Conservation (phyloP, 1,140 invertebrate genomes). For the Bombyx mori region ASM3026992v2 NC_085129.1:11518001-11518500, state of each 20-base stretch:
- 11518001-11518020: too few species aligned
- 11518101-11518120: slow-evolving; percentile 8
- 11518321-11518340: slow-evolving; percentile 39
- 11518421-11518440: slow-evolving; percentile 52
- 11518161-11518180: slow-evolving; percentile 51
- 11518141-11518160: slow-evolving; percentile 36
- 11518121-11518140: slow-evolving; percentile 34
- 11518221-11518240: slow-evolving; percentile 25
- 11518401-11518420: slow-evolving; percentile 44
- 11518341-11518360: slow-evolving; percentile 58
- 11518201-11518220: slow-evolving; percentile 63
- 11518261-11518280: slow-evolving; percentile 59
- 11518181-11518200: slow-evolving; percentile 68
- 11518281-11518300: slow-evolving; percentile 31
- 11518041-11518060: too few species aligned
- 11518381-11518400: slow-evolving; percentile 45
- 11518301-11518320: slow-evolving; percentile 1
- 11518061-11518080: neutral
- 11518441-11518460: slow-evolving; percentile 47
- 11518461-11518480: slow-evolving; percentile 25
- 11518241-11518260: slow-evolving; percentile 61
- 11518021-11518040: too few species aligned
- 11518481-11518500: slow-evolving; percentile 6
- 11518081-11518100: slow-evolving; percentile 18
- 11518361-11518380: slow-evolving; percentile 59